These are phyloP conservation scores for Goniozus legneri DNA, from an alignment of 1,140 invertebrate genomes.

Conservation along the genomic window DNA sequence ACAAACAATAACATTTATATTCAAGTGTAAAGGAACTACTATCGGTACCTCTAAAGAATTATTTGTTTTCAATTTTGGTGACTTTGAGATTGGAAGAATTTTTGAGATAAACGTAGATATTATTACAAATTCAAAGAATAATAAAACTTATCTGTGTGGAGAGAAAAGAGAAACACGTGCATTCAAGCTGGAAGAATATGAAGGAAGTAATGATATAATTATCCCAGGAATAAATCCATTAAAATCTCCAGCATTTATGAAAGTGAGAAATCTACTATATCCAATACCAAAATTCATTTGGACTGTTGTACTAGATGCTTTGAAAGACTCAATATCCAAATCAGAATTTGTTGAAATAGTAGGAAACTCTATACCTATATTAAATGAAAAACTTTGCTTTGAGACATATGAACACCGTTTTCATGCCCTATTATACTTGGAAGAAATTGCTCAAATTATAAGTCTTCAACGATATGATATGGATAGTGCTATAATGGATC, in stretches of 20 bases:
- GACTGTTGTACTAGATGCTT: conserved; percentile 47
- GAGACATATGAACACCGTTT: conserved; percentile 65
- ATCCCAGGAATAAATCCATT: conserved; percentile 59
- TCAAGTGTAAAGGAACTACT: conserved; percentile 54
- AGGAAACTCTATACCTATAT: conserved; percentile 47
- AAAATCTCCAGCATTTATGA: conserved; percentile 58
- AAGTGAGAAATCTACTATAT: conserved; percentile 53
- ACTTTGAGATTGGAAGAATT: conserved; percentile 57
- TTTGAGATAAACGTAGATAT: conserved; percentile 52
- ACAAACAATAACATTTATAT: conserved; percentile 38
- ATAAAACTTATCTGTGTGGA: conserved; percentile 18
- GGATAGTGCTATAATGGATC: conserved; percentile 61
- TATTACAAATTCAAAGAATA: conserved; percentile 13
- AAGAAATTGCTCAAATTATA: conserved; percentile 20
- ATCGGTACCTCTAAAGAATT: conserved; percentile 60
- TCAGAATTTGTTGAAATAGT: conserved; percentile 42
- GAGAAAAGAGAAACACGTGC: conserved; percentile 29
- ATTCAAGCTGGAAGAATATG: conserved; percentile 41
- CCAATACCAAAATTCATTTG: conserved; percentile 60
- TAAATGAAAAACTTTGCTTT: conserved; percentile 52
- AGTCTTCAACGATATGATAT: conserved; percentile 67
- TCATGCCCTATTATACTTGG: conserved; percentile 63
- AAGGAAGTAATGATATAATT: conserved; percentile 38
- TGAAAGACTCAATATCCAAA: conserved; percentile 42
- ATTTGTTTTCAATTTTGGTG: conserved; percentile 58